Evolutionary conservation across 2,797 vertebrate genomes (phyloP).

Genomic region (Aratinga solstitialis): DNA sequence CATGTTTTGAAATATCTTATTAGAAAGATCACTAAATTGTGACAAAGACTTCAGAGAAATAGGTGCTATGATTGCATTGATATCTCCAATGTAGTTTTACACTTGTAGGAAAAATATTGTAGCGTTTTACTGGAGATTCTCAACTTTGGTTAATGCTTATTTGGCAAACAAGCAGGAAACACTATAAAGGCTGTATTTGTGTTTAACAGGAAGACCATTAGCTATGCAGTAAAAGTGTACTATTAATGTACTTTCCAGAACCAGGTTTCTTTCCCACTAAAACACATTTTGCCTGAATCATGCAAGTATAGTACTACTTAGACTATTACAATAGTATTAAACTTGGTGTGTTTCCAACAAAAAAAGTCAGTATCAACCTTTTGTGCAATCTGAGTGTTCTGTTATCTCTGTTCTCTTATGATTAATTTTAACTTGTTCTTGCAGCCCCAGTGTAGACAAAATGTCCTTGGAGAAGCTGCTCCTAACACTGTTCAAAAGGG

Average conservation of each 20-base stretch:
- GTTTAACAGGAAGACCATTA: neutral
- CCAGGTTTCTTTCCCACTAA: neutral
- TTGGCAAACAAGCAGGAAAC: neutral
- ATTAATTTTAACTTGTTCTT: neutral
- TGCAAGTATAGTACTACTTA: neutral
- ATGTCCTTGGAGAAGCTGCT: neutral
- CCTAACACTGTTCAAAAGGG: neutral
- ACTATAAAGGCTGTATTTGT: neutral
- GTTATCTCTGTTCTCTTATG: conserved; percentile 5
- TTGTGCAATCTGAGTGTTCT: conserved; percentile 27
- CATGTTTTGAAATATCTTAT: neutral
- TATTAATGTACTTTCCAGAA: neutral
- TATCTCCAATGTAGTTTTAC: neutral
- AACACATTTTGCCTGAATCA: neutral
- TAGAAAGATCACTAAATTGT: neutral
- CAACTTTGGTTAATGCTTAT: neutral
- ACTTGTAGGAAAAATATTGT: neutral
- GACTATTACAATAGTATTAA: conserved; percentile 9
- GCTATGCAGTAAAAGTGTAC: neutral
- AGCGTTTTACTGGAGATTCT: neutral
- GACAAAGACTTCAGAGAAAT: neutral
- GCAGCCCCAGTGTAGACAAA: neutral
- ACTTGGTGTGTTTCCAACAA: neutral
- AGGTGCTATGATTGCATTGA: neutral
- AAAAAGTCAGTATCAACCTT: neutral